Conservation (phyloP, 37 sponge, comb jelly and placozoan genomes). For the Agelas oroides region DNA sequence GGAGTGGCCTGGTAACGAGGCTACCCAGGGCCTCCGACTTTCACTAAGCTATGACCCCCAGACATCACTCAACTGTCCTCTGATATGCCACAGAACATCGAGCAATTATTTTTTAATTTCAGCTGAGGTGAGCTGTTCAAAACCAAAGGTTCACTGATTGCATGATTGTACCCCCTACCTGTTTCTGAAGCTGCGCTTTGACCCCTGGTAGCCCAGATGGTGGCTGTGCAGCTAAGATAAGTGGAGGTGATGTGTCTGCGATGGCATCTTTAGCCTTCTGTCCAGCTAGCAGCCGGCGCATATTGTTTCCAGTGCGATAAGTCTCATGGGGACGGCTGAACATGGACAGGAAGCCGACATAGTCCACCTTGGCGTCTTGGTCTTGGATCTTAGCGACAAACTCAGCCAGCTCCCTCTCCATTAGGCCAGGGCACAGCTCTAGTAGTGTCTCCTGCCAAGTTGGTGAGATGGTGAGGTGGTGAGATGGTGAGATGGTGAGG, state of each 20-base stretch:
- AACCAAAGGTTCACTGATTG: too few species aligned
- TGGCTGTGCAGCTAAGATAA: slow-evolving; percentile 6
- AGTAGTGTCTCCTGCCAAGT: too few species aligned
- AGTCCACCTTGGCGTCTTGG: background rate
- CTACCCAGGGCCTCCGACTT: too few species aligned
- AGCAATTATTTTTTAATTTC: too few species aligned
- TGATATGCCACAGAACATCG: too few species aligned
- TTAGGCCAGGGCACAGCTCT: slow-evolving; percentile 44
- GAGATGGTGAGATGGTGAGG: too few species aligned
- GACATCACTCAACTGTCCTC: too few species aligned
- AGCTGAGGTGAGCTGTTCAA: too few species aligned
- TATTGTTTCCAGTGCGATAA: slow-evolving; percentile 50
- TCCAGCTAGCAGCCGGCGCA: slow-evolving; percentile 39
- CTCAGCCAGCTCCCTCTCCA: background rate
- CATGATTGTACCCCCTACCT: too few species aligned
- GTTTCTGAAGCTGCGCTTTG: slow-evolving; percentile 36
- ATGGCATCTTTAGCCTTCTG: background rate
- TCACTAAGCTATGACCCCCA: too few species aligned
- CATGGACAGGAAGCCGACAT: slow-evolving; percentile 6
- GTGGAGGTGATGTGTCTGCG: slow-evolving; percentile 6
- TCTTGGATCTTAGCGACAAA: slow-evolving; percentile 6
- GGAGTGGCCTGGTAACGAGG: too few species aligned
- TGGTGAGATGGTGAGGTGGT: too few species aligned
- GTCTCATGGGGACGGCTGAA: background rate
- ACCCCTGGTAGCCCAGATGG: slow-evolving; percentile 49